phyloP scores from a whole-genome alignment of 1,140 invertebrate genomes.

The Pseudomyrmex dendroicus region DNA sequence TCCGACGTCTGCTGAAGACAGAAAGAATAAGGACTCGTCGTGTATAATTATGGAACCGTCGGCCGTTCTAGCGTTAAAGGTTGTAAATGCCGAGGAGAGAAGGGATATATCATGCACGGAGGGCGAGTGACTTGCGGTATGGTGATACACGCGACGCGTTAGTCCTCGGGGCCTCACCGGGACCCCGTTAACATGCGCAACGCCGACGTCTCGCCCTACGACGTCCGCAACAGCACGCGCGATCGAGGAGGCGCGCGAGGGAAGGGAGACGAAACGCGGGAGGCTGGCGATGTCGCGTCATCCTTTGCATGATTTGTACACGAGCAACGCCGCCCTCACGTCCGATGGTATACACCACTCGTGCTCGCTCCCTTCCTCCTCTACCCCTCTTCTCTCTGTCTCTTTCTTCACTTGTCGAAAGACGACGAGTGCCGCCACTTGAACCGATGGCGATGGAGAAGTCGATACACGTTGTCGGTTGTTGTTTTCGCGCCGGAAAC shows the following conservation, averaged over 20 bases:
- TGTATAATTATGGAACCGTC: conserved; percentile 23
- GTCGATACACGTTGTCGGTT: conserved; percentile 7
- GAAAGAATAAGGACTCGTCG: conserved; percentile 26
- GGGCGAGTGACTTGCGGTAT: conserved; percentile 81
- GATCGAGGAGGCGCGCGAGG: conserved; percentile 40
- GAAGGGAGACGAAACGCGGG: conserved; percentile 45
- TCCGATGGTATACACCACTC: conserved; percentile 43
- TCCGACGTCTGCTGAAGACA: conserved; percentile 86
- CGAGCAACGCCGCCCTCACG: conserved; percentile 80
- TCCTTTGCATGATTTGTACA: conserved; percentile 83
- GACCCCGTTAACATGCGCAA: conserved; percentile 69
- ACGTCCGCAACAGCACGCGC: conserved; percentile 42
- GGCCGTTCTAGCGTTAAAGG: conserved; percentile 5
- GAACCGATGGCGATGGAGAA: background rate
- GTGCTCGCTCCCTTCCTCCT: conserved; percentile 31
- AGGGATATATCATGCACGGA: conserved; percentile 59
- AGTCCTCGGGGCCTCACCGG: conserved; percentile 46
- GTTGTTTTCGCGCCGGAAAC: conserved; percentile 39
- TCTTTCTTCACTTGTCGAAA: conserved; percentile 21
- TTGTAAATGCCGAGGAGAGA: conserved; percentile 37
- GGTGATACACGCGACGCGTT: conserved; percentile 74
- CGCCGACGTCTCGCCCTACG: conserved; percentile 71
- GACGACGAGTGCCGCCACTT: conserved; percentile 37
- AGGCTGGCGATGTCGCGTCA: conserved; percentile 78
- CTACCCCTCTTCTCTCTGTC: conserved; percentile 12